A percentile compares a stretch with the other conserved stretches of the same genome.
These are phyloP conservation scores for Coccyzus lansbergi DNA, from an alignment of 2,797 vertebrate genomes.

Conservation along the genomic window DNA sequence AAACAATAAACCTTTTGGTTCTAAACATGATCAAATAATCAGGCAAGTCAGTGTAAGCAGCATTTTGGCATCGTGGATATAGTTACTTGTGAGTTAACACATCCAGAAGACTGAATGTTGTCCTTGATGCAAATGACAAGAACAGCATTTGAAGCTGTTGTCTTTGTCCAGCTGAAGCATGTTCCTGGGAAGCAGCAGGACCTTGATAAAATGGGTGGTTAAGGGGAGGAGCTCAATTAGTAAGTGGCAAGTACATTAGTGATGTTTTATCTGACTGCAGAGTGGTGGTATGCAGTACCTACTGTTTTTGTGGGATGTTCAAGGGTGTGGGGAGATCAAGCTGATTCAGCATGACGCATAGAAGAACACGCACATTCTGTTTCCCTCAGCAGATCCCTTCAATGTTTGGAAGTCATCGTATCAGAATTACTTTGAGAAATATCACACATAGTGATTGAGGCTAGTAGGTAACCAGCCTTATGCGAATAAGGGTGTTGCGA, in stretches of 20 bases:
- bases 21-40: not conserved
- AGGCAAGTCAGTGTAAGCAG: not conserved
- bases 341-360: conserved; percentile 54
- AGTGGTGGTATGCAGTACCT: conserved; percentile 47
- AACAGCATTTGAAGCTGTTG: not conserved
- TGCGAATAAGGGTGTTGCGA: not conserved
- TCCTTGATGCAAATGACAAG: not conserved
- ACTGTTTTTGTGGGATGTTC: conserved; percentile 51
- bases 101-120: not conserved
- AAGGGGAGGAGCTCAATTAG: conserved; percentile 31
- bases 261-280: conserved; percentile 39
- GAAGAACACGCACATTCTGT: not conserved
- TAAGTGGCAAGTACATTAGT: not conserved
- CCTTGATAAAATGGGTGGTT: not conserved
- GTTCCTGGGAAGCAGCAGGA: not conserved
- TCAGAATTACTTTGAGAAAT: not conserved
- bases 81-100: not conserved
- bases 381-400: conserved; percentile 37
- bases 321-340: conserved; percentile 64
- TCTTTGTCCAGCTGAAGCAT: not conserved
- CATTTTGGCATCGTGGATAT: not conserved
- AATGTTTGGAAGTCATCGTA: not conserved
- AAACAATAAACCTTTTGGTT: not conserved
- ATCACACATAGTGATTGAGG: not conserved
- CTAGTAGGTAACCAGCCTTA: not conserved